phyloP scores from a whole-genome alignment of 35 echinoderm and acorn worm species.

The Holothuria glaberrima region DNA sequence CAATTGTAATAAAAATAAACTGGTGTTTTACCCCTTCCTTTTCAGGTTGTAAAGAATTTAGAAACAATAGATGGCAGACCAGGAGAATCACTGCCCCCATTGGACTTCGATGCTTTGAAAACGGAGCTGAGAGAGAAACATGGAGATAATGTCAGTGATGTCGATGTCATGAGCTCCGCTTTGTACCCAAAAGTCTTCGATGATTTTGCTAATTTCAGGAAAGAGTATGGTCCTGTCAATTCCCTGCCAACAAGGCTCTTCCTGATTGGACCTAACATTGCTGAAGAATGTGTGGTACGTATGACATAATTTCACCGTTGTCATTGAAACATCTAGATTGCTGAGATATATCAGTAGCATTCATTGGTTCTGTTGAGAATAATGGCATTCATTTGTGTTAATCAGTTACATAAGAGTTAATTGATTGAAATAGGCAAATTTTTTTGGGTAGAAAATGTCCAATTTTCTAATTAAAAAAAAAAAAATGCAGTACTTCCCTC shows the following conservation, averaged over 20 bases:
- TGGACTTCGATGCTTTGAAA: conserved; percentile 81
- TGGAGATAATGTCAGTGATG: conserved; percentile 63
- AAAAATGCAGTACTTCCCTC: no score
- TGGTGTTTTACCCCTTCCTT: not conserved
- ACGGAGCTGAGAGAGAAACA: conserved; percentile 78
- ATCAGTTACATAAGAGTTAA: no score
- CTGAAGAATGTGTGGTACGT: conserved; percentile 95
- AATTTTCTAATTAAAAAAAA: no score
- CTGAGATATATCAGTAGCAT: no score
- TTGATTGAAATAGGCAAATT: no score
- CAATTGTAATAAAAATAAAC: no score
- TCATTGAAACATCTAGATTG: no score
- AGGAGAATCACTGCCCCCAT: conserved; percentile 71
- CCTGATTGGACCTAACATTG: conserved; percentile 90
- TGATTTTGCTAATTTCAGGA: conserved; percentile 84
- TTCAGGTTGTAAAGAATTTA: conserved; percentile 71
- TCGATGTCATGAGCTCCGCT: conserved; percentile 87
- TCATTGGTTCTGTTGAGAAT: no score
- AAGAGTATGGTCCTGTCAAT: conserved; percentile 84
- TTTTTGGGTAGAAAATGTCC: no score
- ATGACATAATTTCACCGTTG: no score
- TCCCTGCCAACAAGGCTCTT: conserved; percentile 83
- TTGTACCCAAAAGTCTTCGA: conserved; percentile 98
- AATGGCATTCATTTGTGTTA: no score
- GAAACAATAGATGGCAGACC: conserved; percentile 79